Evolutionary conservation across 1,140 invertebrate species (phyloP), one percentile per base, ranked within the genome.

Genomic region (Diorhabda carinulata): DNA sequence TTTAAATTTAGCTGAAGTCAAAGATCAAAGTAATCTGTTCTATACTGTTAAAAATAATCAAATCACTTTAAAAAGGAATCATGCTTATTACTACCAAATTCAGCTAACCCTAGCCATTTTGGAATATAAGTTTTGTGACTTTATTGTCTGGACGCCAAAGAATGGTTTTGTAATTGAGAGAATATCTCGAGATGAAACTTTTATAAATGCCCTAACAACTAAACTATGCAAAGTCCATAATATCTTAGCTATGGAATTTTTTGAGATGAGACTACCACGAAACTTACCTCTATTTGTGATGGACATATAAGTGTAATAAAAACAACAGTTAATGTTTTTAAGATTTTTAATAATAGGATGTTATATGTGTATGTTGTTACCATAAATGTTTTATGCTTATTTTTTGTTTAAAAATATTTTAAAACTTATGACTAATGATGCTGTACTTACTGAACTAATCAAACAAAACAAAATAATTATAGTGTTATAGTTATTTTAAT

Each of bases 221-320:
- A 25, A 25, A 25, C 41, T 59, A 59, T 6, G 25, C 41, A 7
- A 59, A 40, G 58, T 59, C 41, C 58, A 59, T 41, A 40, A 59
- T 59, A 41, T 59, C 58, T 59, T 41, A 25, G 58, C 25, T n/a
- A 59, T 59, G 10, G 10, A 59, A 59, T 59, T 59, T 59, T 59
- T 59, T 25, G 58, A 59, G 58, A 59, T 9, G 58, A 59, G 8
- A 25, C 10, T 59, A 59, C 58, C 58, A 59, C 3, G 25, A 59
- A 59, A 59, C 0, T 59, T 59, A 59, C 58, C n/a, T n/a, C n/a
- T n/a, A n/a, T n/a, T n/a, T n/a, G n/a, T n/a, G n/a, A n/a, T n/a
- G n/a, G n/a, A n/a, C n/a, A n/a, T n/a, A n/a, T n/a, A n/a, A n/a
- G n/a, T n/a, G n/a, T n/a, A n/a, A n/a, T n/a, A n/a, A n/a, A n/a